Evolutionary conservation across 2,113 vertebrate species (phyloP).

Genomic region (Oncorhynchus nerka): DNA sequence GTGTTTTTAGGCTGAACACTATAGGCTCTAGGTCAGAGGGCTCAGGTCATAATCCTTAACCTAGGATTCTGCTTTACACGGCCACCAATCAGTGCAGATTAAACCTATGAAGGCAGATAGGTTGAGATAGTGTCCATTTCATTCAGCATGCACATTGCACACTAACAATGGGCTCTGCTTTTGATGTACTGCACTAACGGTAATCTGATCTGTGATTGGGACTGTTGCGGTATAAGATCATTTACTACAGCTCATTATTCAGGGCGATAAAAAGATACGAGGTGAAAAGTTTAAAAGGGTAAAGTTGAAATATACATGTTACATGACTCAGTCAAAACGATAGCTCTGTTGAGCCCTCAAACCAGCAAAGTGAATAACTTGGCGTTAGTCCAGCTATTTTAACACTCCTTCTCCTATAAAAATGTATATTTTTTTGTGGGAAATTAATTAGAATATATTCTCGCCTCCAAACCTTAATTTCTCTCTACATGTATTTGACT

Average conservation of each 20-base stretch:
- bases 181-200: background rate
- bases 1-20: no score
- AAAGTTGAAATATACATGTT: background rate
- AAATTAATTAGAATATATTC: constrained; percentile 4
- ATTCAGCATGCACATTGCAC: background rate
- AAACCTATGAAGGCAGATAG: background rate
- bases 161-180: background rate
- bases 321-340: background rate
- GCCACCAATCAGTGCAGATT: background rate
- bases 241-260: background rate
- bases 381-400: background rate
- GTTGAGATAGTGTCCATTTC: background rate
- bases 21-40: background rate
- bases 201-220: background rate
- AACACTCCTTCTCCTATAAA: background rate
- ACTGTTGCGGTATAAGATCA: background rate
- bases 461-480: background rate
- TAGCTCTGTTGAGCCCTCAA: background rate
- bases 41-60: background rate
- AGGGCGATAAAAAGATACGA: background rate
- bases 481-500: background rate
- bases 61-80: background rate
- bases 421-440: background rate
- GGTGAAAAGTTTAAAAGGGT: background rate
- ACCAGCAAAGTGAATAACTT: background rate